A percentile compares a stretch with the other conserved stretches of the same genome.
phyloP scores from a whole-genome alignment of 2,113 vertebrate species.

The Apteryx mantelli region DNA sequence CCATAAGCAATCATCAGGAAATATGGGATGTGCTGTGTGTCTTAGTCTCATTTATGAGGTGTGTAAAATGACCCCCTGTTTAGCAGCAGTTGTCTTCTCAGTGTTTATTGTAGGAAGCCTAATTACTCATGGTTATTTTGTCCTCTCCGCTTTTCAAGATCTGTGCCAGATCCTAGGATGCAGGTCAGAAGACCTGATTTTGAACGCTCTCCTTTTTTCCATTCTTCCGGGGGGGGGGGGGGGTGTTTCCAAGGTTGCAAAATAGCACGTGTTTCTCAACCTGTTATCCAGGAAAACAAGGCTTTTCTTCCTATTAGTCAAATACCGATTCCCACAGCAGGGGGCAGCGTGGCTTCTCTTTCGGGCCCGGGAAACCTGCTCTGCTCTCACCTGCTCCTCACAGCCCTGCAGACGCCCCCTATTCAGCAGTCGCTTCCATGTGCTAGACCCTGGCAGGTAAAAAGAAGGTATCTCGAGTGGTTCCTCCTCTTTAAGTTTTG shows the following conservation, averaged over 20 bases:
- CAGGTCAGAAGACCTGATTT: accelerated
- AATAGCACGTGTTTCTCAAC: background rate
- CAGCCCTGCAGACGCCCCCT: background rate
- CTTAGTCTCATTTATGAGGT: background rate
- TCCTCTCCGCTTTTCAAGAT: background rate
- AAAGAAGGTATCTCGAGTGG: accelerated
- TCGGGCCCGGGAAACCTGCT: background rate
- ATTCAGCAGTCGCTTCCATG: background rate
- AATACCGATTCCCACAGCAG: background rate
- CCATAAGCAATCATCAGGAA: accelerated
- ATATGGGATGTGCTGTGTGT: background rate
- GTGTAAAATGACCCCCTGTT: accelerated
- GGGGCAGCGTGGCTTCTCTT: background rate
- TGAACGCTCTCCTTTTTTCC: accelerated
- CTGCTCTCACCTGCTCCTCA: background rate
- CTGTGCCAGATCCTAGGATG: background rate
- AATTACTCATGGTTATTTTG: accelerated
- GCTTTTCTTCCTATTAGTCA: accelerated
- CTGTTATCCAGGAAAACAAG: accelerated
- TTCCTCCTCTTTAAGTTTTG: accelerated
- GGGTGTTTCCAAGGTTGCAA: background rate
- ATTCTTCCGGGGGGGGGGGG: accelerated
- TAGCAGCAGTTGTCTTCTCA: accelerated
- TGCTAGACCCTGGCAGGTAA: accelerated
- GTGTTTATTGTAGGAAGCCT: accelerated